These are phyloP conservation scores for Crypturellus undulatus DNA, from an alignment of 2,113 vertebrate species.

Conservation along the genomic window DNA sequence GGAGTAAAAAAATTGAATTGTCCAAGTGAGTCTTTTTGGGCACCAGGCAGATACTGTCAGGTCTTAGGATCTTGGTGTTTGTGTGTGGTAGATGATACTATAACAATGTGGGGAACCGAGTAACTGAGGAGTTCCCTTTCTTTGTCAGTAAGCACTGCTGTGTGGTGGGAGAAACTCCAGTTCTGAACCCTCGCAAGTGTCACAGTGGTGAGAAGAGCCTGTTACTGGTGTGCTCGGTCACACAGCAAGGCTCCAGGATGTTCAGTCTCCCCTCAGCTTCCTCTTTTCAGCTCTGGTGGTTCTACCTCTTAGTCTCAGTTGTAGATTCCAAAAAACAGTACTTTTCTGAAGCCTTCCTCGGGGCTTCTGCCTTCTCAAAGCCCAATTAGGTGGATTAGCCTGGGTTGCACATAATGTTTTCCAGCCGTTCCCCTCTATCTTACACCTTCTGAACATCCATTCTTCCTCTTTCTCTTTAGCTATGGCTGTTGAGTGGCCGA, in stretches of 20 bases:
- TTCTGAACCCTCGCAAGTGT: neutral
- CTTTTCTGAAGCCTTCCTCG: neutral
- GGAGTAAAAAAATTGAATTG: neutral
- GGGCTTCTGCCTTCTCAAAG: neutral
- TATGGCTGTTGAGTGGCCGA: neutral
- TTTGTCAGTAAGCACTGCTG: rapidly evolving
- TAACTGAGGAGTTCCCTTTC: neutral
- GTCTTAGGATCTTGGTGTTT: neutral
- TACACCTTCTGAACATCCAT: neutral
- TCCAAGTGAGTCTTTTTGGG: neutral
- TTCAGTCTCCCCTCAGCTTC: neutral
- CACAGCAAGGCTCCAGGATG: neutral
- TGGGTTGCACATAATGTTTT: neutral
- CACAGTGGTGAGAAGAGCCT: neutral
- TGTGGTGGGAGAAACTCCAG: neutral
- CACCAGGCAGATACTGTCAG: neutral
- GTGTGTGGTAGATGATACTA: too few relatives aligned
- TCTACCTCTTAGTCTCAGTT: neutral
- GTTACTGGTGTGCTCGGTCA: neutral
- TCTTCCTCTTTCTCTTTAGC: neutral
- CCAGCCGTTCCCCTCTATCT: neutral
- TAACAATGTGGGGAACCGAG: neutral
- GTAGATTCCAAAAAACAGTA: neutral
- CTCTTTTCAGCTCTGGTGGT: neutral
- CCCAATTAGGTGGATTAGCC: neutral